Conservation (phyloP, 2,797 vertebrate genomes). For the Argyrosomus regius region DNA sequence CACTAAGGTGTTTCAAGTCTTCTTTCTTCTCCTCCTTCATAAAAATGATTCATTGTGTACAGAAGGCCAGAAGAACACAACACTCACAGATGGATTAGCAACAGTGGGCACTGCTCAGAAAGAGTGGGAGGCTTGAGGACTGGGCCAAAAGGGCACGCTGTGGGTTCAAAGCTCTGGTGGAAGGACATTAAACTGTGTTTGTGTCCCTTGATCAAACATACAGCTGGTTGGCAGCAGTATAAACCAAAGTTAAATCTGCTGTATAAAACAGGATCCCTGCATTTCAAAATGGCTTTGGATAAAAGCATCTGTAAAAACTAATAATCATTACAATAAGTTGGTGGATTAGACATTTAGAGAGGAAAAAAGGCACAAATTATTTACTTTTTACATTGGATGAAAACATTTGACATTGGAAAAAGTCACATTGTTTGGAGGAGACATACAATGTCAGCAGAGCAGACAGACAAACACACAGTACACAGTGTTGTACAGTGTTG, state of each 20-base stretch:
- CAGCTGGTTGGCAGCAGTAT: conserved; percentile 80
- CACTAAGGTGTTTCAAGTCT: conserved; percentile 44
- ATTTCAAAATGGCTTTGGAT: conserved; percentile 78
- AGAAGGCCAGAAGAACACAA: conserved; percentile 40
- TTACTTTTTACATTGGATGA: conserved; percentile 62
- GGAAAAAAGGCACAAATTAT: conserved; percentile 62
- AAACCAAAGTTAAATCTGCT: conserved; percentile 75
- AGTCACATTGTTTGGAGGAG: conserved; percentile 40
- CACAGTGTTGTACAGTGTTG: conserved; percentile 33
- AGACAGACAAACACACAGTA: conserved; percentile 48
- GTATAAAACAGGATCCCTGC: conserved; percentile 74
- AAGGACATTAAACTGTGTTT: conserved; percentile 77
- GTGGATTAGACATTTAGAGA: conserved; percentile 64
- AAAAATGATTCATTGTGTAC: conserved; percentile 58
- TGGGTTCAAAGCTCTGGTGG: conserved; percentile 72
- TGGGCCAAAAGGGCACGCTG: conserved; percentile 59
- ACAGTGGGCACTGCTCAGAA: conserved; percentile 45
- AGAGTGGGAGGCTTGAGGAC: conserved; percentile 49
- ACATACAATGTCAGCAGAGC: conserved; percentile 52
- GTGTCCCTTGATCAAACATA: conserved; percentile 83
- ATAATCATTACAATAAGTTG: conserved; percentile 71
- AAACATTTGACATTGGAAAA: conserved; percentile 60
- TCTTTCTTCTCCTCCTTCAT: conserved; percentile 43
- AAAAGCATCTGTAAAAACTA: conserved; percentile 82
- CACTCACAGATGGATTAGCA: conserved; percentile 39